A percentile compares a stretch with the other conserved stretches of the same genome.
phyloP scores from a whole-genome alignment of 2,113 vertebrate genomes.

The Tringa solitaria region DNA sequence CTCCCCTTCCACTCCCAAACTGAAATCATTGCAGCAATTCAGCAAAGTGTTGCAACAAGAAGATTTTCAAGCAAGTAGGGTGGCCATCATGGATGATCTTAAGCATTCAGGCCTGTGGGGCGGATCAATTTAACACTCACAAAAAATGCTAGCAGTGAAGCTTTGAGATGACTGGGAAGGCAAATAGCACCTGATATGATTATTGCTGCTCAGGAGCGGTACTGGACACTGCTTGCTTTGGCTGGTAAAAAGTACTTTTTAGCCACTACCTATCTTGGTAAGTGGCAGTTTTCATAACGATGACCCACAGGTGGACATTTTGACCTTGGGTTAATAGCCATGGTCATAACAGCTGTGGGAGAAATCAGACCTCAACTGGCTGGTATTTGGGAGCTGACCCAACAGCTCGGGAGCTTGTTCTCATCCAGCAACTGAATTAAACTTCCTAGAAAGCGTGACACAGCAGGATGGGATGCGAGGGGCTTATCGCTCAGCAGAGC shows the following conservation, averaged over 20 bases:
- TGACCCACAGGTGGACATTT: neutral
- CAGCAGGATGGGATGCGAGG: neutral
- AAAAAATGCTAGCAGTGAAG: neutral
- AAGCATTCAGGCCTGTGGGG: neutral
- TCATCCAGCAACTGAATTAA: neutral
- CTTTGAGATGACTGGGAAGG: neutral
- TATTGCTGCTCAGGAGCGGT: neutral
- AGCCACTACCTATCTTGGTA: neutral
- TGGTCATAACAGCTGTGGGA: rapidly evolving
- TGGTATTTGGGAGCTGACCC: neutral
- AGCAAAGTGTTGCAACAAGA: neutral
- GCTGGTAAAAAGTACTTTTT: neutral
- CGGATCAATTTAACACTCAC: neutral
- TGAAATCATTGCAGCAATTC: neutral
- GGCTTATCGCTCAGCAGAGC: neutral
- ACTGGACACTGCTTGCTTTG: neutral
- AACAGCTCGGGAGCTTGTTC: neutral
- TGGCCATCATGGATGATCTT: neutral
- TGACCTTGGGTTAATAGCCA: neutral
- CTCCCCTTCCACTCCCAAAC: neutral
- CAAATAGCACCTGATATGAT: neutral
- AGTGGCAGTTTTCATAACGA: neutral
- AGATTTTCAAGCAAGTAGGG: neutral
- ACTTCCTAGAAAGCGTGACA: neutral
- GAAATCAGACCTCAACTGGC: neutral